phyloP scores from a whole-genome alignment of 2,888 invertebrate species.

The Brachylomia viminalis region DNA sequence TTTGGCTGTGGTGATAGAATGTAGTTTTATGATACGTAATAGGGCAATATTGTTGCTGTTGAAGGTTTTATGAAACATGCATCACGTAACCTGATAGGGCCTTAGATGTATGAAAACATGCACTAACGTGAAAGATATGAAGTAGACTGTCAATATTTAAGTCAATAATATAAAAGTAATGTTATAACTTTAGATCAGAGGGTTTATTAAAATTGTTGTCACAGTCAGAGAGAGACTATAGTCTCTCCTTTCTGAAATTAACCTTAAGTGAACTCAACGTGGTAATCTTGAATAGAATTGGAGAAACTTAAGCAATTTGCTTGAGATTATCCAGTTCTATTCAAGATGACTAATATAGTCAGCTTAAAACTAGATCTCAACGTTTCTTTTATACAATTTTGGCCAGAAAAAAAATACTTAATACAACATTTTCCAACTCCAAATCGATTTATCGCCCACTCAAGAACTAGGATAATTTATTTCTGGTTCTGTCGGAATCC shows the following conservation, averaged over 20 bases:
- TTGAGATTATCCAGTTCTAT: not conserved
- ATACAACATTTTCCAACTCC: slow-evolving; percentile 4
- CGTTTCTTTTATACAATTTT: not conserved
- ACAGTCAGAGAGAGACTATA: not conserved
- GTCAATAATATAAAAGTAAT: no score
- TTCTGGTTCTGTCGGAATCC: slow-evolving; percentile 45
- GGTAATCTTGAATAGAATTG: no score
- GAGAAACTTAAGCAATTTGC: no score
- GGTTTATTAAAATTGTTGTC: not conserved
- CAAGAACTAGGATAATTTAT: slow-evolving; percentile 48
- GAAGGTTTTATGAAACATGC: not conserved
- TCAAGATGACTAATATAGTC: not conserved
- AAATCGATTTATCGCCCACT: slow-evolving; percentile 44
- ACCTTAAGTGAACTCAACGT: not conserved
- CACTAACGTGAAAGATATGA: not conserved
- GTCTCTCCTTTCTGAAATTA: not conserved
- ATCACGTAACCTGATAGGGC: not conserved
- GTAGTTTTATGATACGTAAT: no score
- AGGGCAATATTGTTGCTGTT: no score
- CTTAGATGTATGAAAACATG: not conserved
- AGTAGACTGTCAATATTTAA: not conserved
- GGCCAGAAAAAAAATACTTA: slow-evolving; percentile 5
- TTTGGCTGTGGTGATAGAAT: slow-evolving; percentile 24
- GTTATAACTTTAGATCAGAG: no score
- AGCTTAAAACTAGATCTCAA: not conserved